These are phyloP conservation scores for Phalanger gymnotis DNA, from an alignment of 2,797 vertebrate genomes.

Conservation along the genomic window DNA sequence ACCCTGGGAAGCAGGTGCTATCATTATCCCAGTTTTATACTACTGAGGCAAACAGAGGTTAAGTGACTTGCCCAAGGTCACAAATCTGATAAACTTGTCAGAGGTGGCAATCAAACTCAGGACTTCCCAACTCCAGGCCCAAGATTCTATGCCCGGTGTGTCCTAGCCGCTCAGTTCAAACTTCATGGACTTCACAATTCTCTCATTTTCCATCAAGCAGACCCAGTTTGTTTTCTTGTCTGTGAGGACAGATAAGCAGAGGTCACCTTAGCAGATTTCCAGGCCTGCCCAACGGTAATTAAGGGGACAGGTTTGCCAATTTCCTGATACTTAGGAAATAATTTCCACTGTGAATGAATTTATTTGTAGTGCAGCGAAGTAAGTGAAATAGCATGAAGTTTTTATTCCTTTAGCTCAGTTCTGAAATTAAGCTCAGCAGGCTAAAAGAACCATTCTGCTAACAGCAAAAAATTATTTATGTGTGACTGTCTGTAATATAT, in stretches of 20 bases:
- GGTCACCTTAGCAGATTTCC: not conserved
- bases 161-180: not conserved
- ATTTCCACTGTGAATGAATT: not conserved
- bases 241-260: not conserved
- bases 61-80: not conserved
- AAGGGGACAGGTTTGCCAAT: conserved; percentile 5
- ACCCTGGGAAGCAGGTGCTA: not conserved
- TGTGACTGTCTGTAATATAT: too few species aligned
- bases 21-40: not conserved
- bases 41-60: not conserved
- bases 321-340: not conserved
- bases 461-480: not conserved
- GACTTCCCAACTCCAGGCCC: not conserved
- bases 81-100: not conserved
- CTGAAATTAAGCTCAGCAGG: conserved; percentile 6
- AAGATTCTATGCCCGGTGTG: not conserved
- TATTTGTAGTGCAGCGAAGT: not conserved
- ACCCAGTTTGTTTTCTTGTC: not conserved
- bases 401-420: not conserved
- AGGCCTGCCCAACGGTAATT: not conserved
- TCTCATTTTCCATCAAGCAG: not conserved
- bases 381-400: conserved; percentile 37
- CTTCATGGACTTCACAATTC: not conserved
- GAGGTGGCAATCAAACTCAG: not conserved
- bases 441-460: not conserved